Base-by-base conservation (phyloP, 2,888 invertebrate species). In the Nemapogon koenigi region DNA sequence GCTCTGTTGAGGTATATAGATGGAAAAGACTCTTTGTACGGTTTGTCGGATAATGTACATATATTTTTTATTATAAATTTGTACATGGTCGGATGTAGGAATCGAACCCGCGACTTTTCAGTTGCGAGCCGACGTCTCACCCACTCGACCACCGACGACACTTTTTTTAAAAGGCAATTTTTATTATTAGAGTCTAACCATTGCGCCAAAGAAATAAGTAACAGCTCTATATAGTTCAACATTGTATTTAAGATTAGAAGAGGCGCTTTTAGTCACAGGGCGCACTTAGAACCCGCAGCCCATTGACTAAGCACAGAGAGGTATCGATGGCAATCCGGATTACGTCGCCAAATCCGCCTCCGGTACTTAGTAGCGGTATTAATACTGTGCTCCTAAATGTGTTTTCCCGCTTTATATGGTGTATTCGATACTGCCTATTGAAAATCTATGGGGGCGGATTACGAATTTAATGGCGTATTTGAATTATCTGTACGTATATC, bases 281-380 rank as follows among this genome's bases (percentile, higher is more conserved):
- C 33, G 33, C 33, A n/a, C 19, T 33, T 14, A 4, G 10, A 11
- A 19, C 13, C 31, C 16, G 16, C 19, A 17, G 17, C 19, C 33
- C 33, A 33, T 33, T 33, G 33, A 33, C 33, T 33, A 33, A 33
- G 17, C 19, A 33, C 17, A 16, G 4, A 19, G 7, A 33, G 33
- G 33, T 33, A 33, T 33, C 33, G 16, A 33, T 33, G 33, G 33
- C 33, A 33, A 33, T 19, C 19, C 33, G 33, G 33, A 33, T 33
- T 33, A 33, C 33, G 18, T 33, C 17, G 13, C 19, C n/a, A 33
- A 33, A 33, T 19, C 33, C 33, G 3, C 17, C 33, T 33, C 16
- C 19, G 19, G 18, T 19, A 18, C 19, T 33, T 19, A 19, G 14
- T n/a, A n/a, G n/a, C n/a, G n/a, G n/a, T n/a, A n/a, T n/a, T n/a